Evolutionary conservation across 2,113 vertebrate species (phyloP), one percentile per base, ranked within the genome.

Genomic region (Erythrolamprus reginae): DNA sequence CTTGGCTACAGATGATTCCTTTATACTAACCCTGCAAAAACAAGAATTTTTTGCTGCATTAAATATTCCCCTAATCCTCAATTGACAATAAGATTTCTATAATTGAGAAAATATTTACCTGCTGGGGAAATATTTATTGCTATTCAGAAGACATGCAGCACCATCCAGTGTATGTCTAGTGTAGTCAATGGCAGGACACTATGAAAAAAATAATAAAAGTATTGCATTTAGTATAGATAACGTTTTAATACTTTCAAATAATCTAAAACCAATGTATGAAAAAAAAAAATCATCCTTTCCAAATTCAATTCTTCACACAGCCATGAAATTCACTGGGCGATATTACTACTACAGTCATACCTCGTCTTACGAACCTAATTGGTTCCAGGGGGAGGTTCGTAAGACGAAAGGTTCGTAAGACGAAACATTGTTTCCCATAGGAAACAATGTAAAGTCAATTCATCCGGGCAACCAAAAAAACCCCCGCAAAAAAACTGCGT

Each of bases 91-190:
- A 4, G 7, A 1, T 70, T 86, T 53, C 15, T 45, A 3, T 9
- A 33, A 82, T 47, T 42, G 48, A 88, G 84, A 77, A 88, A 85
- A 33, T 91, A 65, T 97, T 97, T 96, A 99, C 99, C 99, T 98
- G 98, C 99, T 99, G 88, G 99, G 99, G 92, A 99, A 99, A 96
- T 99, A 99, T 97, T 99, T 99, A 98, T 99, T 99, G 97, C 99
- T 99, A 98, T 99, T 99, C 96, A 99, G 98, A 96, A 99, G 98
- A 95, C 99, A 99, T 21, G 99, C 99, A 96, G 99, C 99, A 96
- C 99, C 99, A 95, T 99, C 99, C 95, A 99, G 97, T 38, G 99
- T 99, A 96, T 99, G 99, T 95, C 99, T 98, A 93, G 99, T 99
- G 94, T 99, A 99, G 95, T 99, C 99, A 93, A 99, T 99, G 93